Conservation (phyloP, 2,113 vertebrate genomes). For the Ictalurus punctatus region DNA sequence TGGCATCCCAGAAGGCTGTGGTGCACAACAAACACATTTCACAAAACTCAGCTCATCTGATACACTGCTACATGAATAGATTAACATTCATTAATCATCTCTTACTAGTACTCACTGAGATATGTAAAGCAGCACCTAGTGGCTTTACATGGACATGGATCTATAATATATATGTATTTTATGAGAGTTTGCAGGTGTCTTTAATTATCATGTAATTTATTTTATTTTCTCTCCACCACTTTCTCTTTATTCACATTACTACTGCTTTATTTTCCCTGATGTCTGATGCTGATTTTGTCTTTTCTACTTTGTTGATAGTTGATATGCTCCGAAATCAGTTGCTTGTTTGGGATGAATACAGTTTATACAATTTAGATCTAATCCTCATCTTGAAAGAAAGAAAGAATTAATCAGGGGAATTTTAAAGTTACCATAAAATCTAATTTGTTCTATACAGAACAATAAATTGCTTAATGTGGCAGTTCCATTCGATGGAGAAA, state of each 20-base stretch:
- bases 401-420: neutral
- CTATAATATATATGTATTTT: neutral
- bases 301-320: neutral
- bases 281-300: neutral
- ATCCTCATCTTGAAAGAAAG: neutral
- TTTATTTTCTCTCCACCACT: neutral
- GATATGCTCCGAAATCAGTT: neutral
- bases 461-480: neutral
- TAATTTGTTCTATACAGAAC: neutral
- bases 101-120: neutral
- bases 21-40: neutral
- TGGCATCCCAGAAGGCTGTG: slow-evolving; percentile 82
- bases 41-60: neutral
- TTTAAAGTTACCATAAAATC: neutral
- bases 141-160: neutral
- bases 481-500: neutral
- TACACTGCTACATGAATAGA: neutral
- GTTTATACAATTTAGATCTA: neutral
- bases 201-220: neutral
- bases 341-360: neutral
- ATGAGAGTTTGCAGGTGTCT: neutral
- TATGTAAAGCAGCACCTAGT: neutral
- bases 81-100: neutral
- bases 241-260: neutral
- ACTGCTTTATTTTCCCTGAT: too few species aligned